phyloP scores from a whole-genome alignment of 2,797 vertebrate genomes.

The Gadopsis marmoratus region DNA sequence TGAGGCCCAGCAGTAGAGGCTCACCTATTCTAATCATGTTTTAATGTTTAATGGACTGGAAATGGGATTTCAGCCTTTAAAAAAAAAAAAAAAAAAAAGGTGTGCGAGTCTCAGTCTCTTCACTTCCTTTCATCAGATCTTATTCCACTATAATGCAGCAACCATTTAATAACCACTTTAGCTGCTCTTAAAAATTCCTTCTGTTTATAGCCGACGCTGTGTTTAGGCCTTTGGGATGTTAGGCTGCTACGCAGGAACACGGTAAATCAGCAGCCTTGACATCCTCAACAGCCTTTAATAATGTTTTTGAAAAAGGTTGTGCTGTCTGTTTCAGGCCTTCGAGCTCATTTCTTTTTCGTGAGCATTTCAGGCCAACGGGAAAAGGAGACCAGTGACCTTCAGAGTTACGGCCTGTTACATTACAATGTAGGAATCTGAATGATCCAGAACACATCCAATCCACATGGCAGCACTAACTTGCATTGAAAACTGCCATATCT shows the following conservation, averaged over 20 bases:
- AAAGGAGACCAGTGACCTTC: conserved; percentile 63
- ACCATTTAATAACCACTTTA: conserved; percentile 82
- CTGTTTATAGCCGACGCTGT: conserved; percentile 74
- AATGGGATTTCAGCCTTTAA: conserved; percentile 59
- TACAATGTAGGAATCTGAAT: conserved; percentile 57
- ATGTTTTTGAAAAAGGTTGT: conserved; percentile 67
- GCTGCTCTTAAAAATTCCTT: conserved; percentile 84
- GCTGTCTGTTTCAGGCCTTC: conserved; percentile 56
- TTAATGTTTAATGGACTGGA: conserved; percentile 79
- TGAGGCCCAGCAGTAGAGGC: conserved; percentile 18
- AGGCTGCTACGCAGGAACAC: conserved; percentile 66
- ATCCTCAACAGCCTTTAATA: conserved; percentile 74
- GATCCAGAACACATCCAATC: conserved; percentile 63
- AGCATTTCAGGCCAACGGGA: conserved; percentile 51
- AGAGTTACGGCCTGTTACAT: conserved; percentile 57
- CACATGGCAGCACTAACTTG: conserved; percentile 42
- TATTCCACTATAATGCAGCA: conserved; percentile 83
- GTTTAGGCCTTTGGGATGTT: conserved; percentile 69
- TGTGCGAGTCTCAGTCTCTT: conserved; percentile 49
- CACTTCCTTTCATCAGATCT: conserved; percentile 80
- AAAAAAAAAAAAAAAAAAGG: conserved; percentile 9
- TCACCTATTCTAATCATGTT: conserved; percentile 52
- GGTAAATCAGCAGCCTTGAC: conserved; percentile 77
- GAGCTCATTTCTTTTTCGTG: conserved; percentile 62
- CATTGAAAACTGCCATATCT: background rate